Percentiles rank a stretch among this genome's conserved stretches.
Conservation (phyloP, 2,113 vertebrate genomes). For the Cyprinodon tularosa region DNA sequence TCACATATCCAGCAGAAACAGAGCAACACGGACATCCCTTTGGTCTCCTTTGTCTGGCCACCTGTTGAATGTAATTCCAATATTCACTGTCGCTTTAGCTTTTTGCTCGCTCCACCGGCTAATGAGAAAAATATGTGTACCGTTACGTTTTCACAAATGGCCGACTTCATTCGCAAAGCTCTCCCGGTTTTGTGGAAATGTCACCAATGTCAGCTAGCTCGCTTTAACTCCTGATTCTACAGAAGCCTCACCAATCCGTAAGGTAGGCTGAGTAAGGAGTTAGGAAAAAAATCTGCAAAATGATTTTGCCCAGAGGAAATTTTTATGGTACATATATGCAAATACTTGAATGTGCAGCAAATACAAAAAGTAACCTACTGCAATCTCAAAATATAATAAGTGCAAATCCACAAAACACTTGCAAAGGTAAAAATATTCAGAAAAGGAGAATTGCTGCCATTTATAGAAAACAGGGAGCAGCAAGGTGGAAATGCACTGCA, state of each 20-base stretch:
- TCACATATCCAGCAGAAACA: conserved; percentile 80
- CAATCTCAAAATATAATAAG: too few species aligned
- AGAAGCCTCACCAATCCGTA: background rate
- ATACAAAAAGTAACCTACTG: too few species aligned
- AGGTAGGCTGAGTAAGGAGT: conserved; percentile 17
- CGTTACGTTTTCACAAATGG: conserved; percentile 22
- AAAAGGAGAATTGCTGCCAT: too few species aligned
- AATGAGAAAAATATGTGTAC: conserved; percentile 18
- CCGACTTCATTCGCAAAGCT: conserved; percentile 21
- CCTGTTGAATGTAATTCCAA: conserved; percentile 80
- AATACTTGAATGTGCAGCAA: too few species aligned
- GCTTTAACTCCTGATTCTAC: conserved; percentile 7
- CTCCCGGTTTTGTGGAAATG: conserved; percentile 22
- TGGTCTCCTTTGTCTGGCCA: conserved; percentile 79
- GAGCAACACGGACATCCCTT: conserved; percentile 79
- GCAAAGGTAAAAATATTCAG: too few species aligned
- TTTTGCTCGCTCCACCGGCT: conserved; percentile 36
- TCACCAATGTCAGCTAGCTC: conserved; percentile 13
- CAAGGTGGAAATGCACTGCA: too few species aligned
- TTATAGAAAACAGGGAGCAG: too few species aligned
- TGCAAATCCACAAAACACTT: too few species aligned
- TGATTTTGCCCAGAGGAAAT: conserved; percentile 19
- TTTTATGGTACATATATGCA: too few species aligned
- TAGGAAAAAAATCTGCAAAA: conserved; percentile 14
- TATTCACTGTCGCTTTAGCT: conserved; percentile 73